Evolutionary conservation across 1,140 invertebrate genomes (phyloP), one percentile per base, ranked within the genome.

Genomic region (Lamellibrachia luymesi): DNA sequence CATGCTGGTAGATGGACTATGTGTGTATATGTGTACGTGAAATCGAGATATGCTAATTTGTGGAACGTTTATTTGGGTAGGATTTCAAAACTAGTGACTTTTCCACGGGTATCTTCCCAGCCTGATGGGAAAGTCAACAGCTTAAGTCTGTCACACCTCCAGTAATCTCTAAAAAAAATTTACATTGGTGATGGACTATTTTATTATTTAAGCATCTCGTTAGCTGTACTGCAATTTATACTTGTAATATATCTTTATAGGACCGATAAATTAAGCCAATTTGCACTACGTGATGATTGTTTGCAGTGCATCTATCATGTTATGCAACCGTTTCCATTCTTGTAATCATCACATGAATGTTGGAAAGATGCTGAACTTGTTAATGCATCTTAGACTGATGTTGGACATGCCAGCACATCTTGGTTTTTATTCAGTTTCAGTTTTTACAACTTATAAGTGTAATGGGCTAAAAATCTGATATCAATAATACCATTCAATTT

Each of bases 1-100:
- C 64, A 80, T 80, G 64, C 64, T 80, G 64, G 64, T 80, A 80
- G 64, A 80, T 22, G 17, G 38, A 80, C 25, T 80, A 22, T 80
- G 25, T 80, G 64, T 80, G 52, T 56, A 22, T 80, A 22, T 80
- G 25, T 80, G 64, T 80, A 13, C 13, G 64, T 80, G 64, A 80
- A 80, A 80, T 80, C 5, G 64, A 80, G 64, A 80, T 80, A 80
- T 80, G 64, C 64, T 80, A 80, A 80, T 80, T 80, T 22, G 64
- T 80, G 64, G 64, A 80, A 80, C 64, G 64, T 80, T 80, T 80
- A 80, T 80, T 80, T 80, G 64, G 64, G 64, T 80, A 80, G 64
- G 25, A 80, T 80, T 80, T 80, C 64, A 80, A 80, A 80, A 80
- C 64, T 80, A 22, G 8, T 4, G 64, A 80, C 64, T 80, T 80